phyloP scores from a whole-genome alignment of 2,888 invertebrate species.

The Hyalella azteca region DNA sequence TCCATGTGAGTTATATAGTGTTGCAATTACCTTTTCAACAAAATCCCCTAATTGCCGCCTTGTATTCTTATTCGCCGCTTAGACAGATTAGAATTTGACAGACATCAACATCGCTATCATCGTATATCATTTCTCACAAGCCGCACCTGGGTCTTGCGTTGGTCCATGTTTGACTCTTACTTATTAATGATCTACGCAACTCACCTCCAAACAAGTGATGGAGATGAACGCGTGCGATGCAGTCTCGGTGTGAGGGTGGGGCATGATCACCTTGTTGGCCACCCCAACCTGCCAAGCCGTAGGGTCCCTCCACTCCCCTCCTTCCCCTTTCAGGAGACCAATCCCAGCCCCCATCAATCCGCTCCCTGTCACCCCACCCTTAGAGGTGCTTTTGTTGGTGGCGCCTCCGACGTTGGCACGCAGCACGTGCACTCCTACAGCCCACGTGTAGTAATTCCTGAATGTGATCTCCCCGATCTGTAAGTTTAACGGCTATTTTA shows the following conservation, averaged over 20 bases:
- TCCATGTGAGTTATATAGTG: too few relatives aligned
- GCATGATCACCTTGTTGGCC: conserved; percentile 56
- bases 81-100: too few relatives aligned
- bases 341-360: conserved; percentile 39
- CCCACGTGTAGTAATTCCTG: conserved; percentile 58
- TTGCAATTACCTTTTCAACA: too few relatives aligned
- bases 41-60: too few relatives aligned
- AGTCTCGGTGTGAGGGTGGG: conserved; percentile 57
- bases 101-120: too few relatives aligned
- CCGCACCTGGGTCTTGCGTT: too few relatives aligned
- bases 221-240: conserved; percentile 56
- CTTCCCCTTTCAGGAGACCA: conserved; percentile 36
- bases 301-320: conserved; percentile 53
- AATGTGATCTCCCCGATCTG: conserved; percentile 58
- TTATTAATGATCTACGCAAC: too few relatives aligned
- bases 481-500: background rate
- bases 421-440: conserved; percentile 55
- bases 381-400: background rate
- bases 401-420: conserved; percentile 36
- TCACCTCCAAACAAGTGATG: conserved; percentile 55
- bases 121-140: too few relatives aligned
- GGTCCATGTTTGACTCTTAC: too few relatives aligned
- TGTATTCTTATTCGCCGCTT: too few relatives aligned
- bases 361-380: conserved; percentile 40
- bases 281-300: conserved; percentile 55